These are phyloP conservation scores for Echinometra lucunter DNA, from an alignment of 53 echinoderm and acorn worm genomes.

Conservation along the genomic window DNA sequence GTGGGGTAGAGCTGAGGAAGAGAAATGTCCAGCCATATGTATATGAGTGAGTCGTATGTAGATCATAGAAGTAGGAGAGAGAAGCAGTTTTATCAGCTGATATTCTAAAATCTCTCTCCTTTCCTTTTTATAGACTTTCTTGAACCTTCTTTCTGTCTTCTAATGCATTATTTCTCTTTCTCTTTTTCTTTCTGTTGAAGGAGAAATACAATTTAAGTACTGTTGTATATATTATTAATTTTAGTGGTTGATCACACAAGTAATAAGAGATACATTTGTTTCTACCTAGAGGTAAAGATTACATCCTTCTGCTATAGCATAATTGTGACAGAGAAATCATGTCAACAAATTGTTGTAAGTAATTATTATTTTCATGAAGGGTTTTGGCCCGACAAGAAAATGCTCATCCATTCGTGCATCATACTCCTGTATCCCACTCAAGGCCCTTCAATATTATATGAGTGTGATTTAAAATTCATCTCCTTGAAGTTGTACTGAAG, in stretches of 20 bases:
- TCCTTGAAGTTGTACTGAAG: not conserved
- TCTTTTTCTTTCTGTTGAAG: not conserved
- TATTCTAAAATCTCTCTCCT: not conserved
- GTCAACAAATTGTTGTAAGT: not conserved
- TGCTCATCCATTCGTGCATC: no score
- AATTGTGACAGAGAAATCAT: not conserved
- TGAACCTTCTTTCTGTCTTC: not conserved
- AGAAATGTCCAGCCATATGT: constrained; percentile 66
- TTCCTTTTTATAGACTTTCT: not conserved
- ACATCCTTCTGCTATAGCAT: no score
- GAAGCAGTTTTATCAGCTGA: not conserved
- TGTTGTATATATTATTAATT: no score
- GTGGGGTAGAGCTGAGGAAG: constrained; percentile 76
- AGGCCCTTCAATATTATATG: no score
- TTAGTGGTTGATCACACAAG: no score
- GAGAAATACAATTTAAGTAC: no score
- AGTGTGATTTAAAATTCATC: not conserved
- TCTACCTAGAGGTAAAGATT: no score
- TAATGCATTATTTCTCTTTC: not conserved
- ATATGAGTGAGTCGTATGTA: constrained; percentile 61
- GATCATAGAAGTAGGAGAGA: not conserved
- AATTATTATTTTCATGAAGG: no score
- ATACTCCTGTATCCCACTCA: no score
- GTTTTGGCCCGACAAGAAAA: no score
- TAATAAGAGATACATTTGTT: no score